Percentiles rank a stretch among this genome's conserved stretches.
Conservation (phyloP, 2,113 vertebrate species). For the Hippocampus abdominalis region DNA sequence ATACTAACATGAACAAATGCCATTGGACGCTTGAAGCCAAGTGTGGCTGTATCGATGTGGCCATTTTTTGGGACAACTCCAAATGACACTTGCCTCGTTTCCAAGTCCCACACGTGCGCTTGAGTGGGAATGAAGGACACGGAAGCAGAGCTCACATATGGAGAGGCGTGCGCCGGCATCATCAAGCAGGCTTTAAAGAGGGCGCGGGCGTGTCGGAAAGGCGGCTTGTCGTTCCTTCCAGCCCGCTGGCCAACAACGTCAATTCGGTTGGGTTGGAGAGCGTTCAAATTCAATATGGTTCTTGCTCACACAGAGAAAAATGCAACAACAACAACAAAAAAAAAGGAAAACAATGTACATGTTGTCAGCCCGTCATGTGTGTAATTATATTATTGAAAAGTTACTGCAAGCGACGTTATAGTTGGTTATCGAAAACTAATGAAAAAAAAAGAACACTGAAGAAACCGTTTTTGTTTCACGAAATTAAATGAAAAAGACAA, state of each 20-base stretch:
- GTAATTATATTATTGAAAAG: too few relatives aligned
- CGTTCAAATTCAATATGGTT: neutral
- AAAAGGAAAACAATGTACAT: too few relatives aligned
- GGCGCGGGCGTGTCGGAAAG: neutral
- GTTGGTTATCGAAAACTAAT: too few relatives aligned
- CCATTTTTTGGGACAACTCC: neutral
- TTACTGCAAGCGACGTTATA: too few relatives aligned
- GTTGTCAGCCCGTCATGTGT: too few relatives aligned
- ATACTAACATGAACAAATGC: neutral
- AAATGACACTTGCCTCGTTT: neutral
- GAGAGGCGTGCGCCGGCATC: neutral
- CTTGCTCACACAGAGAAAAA: neutral
- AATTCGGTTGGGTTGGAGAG: neutral
- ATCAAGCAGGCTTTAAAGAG: neutral
- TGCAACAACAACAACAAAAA: too few relatives aligned
- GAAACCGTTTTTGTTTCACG: too few relatives aligned
- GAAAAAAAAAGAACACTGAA: too few relatives aligned
- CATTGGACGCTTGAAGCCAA: neutral
- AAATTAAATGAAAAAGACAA: too few relatives aligned
- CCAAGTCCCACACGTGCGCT: neutral
- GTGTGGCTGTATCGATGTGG: neutral
- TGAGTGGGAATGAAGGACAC: neutral
- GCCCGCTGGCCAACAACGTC: neutral
- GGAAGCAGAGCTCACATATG: neutral
- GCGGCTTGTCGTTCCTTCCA: neutral